A percentile compares a stretch with the other conserved stretches of the same genome.
Conservation (phyloP, 2,113 vertebrate species). For the Rana temporaria region DNA sequence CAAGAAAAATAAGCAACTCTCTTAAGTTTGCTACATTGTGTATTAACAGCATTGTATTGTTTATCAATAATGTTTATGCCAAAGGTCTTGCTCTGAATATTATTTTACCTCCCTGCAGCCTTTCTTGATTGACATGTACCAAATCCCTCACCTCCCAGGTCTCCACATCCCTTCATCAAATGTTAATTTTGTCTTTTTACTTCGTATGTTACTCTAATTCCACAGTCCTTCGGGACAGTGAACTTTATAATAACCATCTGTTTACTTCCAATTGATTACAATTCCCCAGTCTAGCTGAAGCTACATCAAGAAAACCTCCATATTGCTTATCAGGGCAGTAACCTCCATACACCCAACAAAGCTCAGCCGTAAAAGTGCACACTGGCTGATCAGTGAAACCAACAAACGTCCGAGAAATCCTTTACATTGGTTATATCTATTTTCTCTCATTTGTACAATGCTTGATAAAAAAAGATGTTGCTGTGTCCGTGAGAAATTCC, state of each 20-base stretch:
- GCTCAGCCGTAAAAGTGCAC: neutral
- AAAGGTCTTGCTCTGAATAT: conserved; percentile 32
- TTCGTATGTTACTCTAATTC: conserved; percentile 51
- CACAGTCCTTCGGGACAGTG: conserved; percentile 19
- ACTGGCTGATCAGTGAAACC: neutral
- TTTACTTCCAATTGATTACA: conserved; percentile 54
- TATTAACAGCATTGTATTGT: conserved; percentile 25
- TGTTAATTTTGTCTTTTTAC: conserved; percentile 53
- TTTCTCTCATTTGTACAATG: neutral
- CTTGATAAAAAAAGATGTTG: neutral
- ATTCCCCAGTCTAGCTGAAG: conserved; percentile 18
- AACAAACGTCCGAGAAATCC: neutral
- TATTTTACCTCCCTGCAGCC: conserved; percentile 24
- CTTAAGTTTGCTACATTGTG: neutral
- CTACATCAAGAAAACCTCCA: conserved; percentile 18
- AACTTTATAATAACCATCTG: conserved; percentile 57
- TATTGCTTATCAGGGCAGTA: conserved; percentile 22
- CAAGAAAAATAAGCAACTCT: neutral
- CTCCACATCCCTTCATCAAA: conserved; percentile 46
- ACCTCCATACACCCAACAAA: neutral
- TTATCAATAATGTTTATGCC: conserved; percentile 42
- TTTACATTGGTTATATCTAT: neutral
- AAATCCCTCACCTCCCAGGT: conserved; percentile 36
- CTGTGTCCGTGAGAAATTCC: neutral
- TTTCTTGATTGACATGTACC: conserved; percentile 48